phyloP scores from a whole-genome alignment of 2,113 vertebrate species.

The Salvelinus namaycush region DNA sequence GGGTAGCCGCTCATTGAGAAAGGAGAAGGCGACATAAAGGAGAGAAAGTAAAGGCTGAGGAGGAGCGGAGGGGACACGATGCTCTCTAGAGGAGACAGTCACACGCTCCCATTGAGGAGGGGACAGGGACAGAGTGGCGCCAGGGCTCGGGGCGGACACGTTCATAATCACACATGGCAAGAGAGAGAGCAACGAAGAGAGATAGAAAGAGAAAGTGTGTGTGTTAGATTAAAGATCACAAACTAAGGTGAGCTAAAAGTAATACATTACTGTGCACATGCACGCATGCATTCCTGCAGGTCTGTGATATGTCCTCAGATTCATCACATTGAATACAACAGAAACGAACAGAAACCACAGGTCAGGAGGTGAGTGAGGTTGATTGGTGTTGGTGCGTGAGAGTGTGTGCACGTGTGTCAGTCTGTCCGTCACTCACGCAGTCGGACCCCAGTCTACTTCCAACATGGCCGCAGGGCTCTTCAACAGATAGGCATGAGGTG shows the following conservation, averaged over 20 bases:
- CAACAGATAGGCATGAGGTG: conserved; percentile 38
- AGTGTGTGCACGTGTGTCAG: not conserved
- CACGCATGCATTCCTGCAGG: not conserved
- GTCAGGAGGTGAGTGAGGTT: no score
- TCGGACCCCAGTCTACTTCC: not conserved
- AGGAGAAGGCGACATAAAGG: conserved; percentile 38
- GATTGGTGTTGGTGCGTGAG: not conserved
- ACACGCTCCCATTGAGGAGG: conserved; percentile 14
- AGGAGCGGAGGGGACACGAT: conserved; percentile 8
- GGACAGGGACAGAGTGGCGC: conserved; percentile 58
- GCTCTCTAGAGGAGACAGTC: conserved; percentile 24
- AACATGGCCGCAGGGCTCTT: conserved; percentile 42
- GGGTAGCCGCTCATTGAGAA: conserved; percentile 29
- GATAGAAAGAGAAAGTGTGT: not conserved
- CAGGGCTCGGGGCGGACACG: conserved; percentile 23
- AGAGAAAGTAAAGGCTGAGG: conserved; percentile 20
- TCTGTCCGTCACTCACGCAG: not conserved
- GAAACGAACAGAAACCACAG: no score
- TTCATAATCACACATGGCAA: not conserved
- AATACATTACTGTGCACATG: no score
- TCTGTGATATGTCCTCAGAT: not conserved
- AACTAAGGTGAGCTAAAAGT: no score
- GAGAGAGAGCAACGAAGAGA: not conserved
- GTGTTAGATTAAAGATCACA: not conserved
- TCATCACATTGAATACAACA: no score